Evolutionary conservation across 1,140 invertebrate species (phyloP).

Genomic region (Neodiprion pinetum): DNA sequence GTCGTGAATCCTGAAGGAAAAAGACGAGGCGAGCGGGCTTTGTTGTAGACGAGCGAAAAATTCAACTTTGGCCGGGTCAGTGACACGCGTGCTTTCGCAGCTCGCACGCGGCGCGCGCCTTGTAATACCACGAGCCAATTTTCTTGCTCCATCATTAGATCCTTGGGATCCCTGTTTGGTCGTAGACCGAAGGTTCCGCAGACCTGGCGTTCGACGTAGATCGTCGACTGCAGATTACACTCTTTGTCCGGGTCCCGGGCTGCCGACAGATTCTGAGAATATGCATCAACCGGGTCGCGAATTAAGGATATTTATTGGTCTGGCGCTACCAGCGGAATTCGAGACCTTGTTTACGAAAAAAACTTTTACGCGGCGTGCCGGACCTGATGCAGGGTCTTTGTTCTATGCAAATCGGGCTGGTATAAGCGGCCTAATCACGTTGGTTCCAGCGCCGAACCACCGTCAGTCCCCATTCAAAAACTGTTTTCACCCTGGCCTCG

Average conservation of each 20-base stretch:
- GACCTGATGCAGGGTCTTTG: not conserved
- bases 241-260: conserved; percentile 17
- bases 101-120: not conserved
- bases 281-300: conserved; percentile 19
- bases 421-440: too few species aligned
- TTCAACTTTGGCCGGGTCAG: not conserved
- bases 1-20: too few species aligned
- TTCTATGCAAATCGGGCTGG: not conserved
- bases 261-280: conserved; percentile 27
- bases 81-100: not conserved
- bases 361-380: not conserved
- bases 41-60: not conserved
- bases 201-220: conserved; percentile 11
- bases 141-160: not conserved
- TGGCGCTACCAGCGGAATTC: conserved; percentile 18
- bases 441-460: too few species aligned
- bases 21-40: too few species aligned
- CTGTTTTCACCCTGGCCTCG: too few species aligned
- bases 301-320: conserved; percentile 24
- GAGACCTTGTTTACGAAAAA: conserved; percentile 11
- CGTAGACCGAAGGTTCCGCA: not conserved
- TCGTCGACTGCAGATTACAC: conserved; percentile 20
- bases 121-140: not conserved
- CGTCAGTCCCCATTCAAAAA: too few species aligned
- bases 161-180: conserved; percentile 2